Percentiles rank a stretch among this genome's conserved stretches.
These are phyloP conservation scores for Macrotus californicus DNA, from an alignment of 2,113 vertebrate genomes.

Conservation along the genomic window DNA sequence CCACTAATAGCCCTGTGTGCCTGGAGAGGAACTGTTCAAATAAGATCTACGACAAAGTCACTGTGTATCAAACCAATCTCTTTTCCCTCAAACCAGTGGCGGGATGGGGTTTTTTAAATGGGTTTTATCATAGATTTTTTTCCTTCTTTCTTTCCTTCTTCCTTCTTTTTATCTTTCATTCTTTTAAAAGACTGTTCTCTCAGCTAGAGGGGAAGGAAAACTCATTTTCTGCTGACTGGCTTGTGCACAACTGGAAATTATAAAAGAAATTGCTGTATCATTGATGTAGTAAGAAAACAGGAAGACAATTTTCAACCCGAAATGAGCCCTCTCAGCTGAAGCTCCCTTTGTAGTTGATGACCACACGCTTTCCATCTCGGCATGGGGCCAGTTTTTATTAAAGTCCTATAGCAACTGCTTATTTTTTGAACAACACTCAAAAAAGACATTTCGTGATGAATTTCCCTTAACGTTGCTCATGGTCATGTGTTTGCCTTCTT, in stretches of 20 bases:
- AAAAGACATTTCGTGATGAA: slow-evolving; percentile 48
- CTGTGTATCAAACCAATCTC: not conserved
- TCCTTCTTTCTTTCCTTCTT: not conserved
- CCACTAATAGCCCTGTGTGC: too few relatives aligned
- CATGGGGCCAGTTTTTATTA: slow-evolving; percentile 61
- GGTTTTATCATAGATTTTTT: not conserved
- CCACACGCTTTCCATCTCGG: slow-evolving; percentile 60
- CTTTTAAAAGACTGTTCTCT: slow-evolving; percentile 52
- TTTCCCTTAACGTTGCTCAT: slow-evolving; percentile 43
- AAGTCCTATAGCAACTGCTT: slow-evolving; percentile 62
- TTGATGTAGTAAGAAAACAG: slow-evolving; percentile 71
- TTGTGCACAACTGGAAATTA: slow-evolving; percentile 68
- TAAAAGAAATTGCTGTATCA: slow-evolving; percentile 72
- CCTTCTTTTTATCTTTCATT: slow-evolving; percentile 22
- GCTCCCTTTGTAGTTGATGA: slow-evolving; percentile 69
- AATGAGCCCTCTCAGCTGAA: slow-evolving; percentile 69
- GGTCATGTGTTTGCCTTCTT: slow-evolving; percentile 33
- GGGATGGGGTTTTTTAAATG: not conserved
- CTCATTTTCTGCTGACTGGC: slow-evolving; percentile 69
- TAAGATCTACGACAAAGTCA: not conserved
- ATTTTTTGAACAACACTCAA: slow-evolving; percentile 55
- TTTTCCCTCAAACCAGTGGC: not conserved
- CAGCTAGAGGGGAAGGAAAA: slow-evolving; percentile 52
- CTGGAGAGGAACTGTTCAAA: not conserved
- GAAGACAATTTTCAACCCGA: slow-evolving; percentile 62